phyloP scores from a whole-genome alignment of 2,797 vertebrate genomes.

The Sebastes itinus region DNA sequence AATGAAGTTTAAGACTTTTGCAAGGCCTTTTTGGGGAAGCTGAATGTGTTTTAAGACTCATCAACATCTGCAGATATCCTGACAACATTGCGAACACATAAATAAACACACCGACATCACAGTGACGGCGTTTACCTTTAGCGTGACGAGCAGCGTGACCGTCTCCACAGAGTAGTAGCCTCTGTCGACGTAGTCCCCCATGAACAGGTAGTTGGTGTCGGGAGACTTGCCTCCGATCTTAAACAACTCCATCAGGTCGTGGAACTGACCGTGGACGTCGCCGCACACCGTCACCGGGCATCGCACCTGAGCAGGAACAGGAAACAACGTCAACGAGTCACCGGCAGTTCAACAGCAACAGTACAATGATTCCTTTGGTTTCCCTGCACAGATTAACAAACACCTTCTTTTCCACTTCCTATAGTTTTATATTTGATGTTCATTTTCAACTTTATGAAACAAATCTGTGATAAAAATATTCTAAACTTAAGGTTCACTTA shows the following conservation, averaged over 20 bases:
- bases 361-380: not conserved
- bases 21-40: too few species aligned
- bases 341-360: not conserved
- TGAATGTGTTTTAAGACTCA: not conserved
- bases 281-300: constrained; percentile 97
- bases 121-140: constrained; percentile 84
- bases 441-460: too few species aligned
- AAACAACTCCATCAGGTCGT: constrained; percentile 97
- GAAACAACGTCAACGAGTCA: constrained; percentile 11
- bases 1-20: too few species aligned
- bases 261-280: constrained; percentile 96
- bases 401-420: too few species aligned
- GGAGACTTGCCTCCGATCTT: constrained; percentile 97
- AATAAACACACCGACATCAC: not conserved
- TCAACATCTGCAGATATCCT: not conserved
- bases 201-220: constrained; percentile 98
- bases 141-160: constrained; percentile 94
- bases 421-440: too few species aligned
- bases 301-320: constrained; percentile 82
- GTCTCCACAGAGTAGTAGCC: constrained; percentile 97
- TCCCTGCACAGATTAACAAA: not conserved
- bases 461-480: too few species aligned
- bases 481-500: too few species aligned
- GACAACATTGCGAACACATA: not conserved
- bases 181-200: constrained; percentile 97